Evolutionary conservation across 2,113 vertebrate genomes (phyloP).

Genomic region (Orcinus orca): DNA sequence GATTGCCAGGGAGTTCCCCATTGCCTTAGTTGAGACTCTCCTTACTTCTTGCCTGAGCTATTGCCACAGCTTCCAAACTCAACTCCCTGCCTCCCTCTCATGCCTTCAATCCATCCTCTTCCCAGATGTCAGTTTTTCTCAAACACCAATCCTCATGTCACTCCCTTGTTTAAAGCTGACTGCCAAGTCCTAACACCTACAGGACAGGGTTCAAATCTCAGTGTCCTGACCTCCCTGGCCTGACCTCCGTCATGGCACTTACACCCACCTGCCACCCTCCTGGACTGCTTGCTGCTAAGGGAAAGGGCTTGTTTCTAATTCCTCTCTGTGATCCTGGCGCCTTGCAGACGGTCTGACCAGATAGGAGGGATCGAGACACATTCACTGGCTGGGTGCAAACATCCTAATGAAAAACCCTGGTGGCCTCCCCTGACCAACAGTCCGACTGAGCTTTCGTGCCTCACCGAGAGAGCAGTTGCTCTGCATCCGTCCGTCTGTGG

Average conservation of each 20-base stretch:
- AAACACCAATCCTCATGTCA: background rate
- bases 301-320: background rate
- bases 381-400: background rate
- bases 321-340: background rate
- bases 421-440: fast-evolving
- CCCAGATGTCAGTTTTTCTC: background rate
- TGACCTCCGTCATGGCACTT: background rate
- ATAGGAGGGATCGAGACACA: fast-evolving
- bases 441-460: fast-evolving
- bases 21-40: background rate
- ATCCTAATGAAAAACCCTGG: background rate
- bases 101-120: background rate
- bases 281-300: background rate
- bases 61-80: background rate
- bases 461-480: slow-evolving; percentile 93
- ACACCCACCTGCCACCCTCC: background rate
- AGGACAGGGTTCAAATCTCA: background rate
- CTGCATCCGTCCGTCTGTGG: slow-evolving; percentile 94
- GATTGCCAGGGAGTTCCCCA: background rate
- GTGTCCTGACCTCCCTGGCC: background rate
- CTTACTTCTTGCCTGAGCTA: background rate
- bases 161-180: background rate
- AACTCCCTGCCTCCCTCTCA: background rate
- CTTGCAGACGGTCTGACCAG: background rate
- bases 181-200: background rate